Percentiles rank a stretch among this genome's conserved stretches.
These are phyloP conservation scores for Apus apus DNA, from an alignment of 2,113 vertebrate genomes.

Conservation along the genomic window DNA sequence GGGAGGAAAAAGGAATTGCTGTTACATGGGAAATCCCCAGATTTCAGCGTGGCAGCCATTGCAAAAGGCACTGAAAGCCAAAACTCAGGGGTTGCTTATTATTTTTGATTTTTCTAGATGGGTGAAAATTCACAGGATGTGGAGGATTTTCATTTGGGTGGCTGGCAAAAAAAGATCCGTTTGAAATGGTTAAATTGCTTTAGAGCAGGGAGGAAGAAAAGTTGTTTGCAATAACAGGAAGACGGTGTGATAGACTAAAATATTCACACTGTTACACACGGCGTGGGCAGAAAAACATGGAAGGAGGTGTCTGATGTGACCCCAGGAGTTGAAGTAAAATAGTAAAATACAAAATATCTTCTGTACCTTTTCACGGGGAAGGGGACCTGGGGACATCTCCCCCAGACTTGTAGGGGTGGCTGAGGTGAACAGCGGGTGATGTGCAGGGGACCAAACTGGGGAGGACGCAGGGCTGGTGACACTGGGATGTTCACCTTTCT, in stretches of 20 bases:
- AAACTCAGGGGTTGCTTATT: too few species aligned
- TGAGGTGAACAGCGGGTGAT: fast-evolving
- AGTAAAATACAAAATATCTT: background rate
- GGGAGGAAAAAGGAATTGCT: background rate
- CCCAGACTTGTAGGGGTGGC: fast-evolving
- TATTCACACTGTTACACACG: background rate
- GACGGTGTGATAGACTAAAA: background rate
- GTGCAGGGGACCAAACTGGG: fast-evolving
- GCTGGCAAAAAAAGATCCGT: background rate
- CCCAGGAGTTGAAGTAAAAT: background rate
- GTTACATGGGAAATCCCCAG: background rate
- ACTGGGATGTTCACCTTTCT: background rate
- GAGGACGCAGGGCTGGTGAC: background rate
- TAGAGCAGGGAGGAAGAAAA: background rate
- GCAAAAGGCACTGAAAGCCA: background rate
- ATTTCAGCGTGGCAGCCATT: background rate
- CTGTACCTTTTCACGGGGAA: background rate
- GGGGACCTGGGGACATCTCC: background rate
- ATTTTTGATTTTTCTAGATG: too few species aligned
- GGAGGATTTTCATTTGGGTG: background rate
- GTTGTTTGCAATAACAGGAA: background rate
- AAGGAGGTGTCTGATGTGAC: background rate
- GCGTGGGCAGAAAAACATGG: background rate
- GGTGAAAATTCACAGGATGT: background rate
- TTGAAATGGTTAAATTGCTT: background rate